Base-by-base conservation (phyloP, 2,888 invertebrate species). In the Ophioninae sp. region DNA sequence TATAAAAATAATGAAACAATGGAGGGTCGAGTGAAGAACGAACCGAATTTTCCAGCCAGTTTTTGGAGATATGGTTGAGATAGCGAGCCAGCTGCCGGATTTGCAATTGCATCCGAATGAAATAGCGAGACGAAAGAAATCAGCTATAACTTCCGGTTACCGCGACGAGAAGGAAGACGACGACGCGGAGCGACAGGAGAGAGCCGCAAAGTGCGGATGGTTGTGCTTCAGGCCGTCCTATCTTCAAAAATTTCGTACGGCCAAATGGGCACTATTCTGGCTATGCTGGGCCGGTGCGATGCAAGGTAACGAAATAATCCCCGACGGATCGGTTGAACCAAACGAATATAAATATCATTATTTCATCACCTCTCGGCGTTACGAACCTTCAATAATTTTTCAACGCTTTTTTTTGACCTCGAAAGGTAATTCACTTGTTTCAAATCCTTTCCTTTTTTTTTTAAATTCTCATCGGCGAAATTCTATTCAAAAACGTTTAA, bases 181-280 rank as follows among this genome's bases (percentile, higher is more conserved):
- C 44, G 68, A n/a, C 7, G 80, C 23, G 7, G 17, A 87, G 62
- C 82, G 79, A 41, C 76, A 81, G 56, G 74, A 83, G 69, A 87
- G 87, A 30, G 86, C 86, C 23, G 84, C 87, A 5, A 88, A 88
- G 74, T 97, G 96, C 90, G 96, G 96, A 44, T 96, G 96, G 96
- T 94, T 95, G 6, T 93, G 94, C 88, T 94, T 95, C 89, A 93
- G 95, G 74, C 96, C 96, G 0, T 89, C 92, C 59, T 95, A 94
- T 93, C 93, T 96, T 85, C 96, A 96, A 93, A 92, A 94, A 75
- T 96, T 96, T 93, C 94, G 96, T 21, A 96, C 95, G 0, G 95
- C 97, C 20, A 96, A 96, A 90, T 97, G 97, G 96, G 96, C 96
- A 30, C 94, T 97, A 6, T 96, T 97, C 93, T 97, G 96, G 95